Conservation (phyloP, 2,888 invertebrate genomes). For the Calliopum simillimum region DNA sequence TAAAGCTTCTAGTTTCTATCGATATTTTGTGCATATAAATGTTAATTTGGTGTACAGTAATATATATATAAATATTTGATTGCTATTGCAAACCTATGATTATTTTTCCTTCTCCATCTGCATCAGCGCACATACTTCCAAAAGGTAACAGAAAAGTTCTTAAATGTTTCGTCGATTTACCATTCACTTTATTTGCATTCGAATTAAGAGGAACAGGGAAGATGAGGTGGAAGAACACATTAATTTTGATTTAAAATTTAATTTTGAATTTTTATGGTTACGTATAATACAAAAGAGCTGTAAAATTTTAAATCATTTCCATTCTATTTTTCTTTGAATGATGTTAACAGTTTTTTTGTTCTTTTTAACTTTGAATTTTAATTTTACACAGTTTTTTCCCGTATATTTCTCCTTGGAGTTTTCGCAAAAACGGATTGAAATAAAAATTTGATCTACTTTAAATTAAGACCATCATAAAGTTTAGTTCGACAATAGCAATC, state of each 20-base stretch:
- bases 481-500: too few relatives aligned
- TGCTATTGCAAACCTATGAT: conserved; percentile 69
- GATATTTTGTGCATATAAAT: conserved; percentile 10
- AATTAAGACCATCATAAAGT: too few relatives aligned
- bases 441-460: too few relatives aligned
- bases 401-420: not conserved
- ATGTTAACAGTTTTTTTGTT: not conserved
- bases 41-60: conserved; percentile 15
- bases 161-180: conserved; percentile 54
- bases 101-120: conserved; percentile 68
- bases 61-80: conserved; percentile 19
- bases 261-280: conserved; percentile 33
- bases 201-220: conserved; percentile 3
- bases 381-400: too few relatives aligned
- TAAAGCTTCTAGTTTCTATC: not conserved
- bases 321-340: not conserved
- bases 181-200: conserved; percentile 50
- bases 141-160: conserved; percentile 50
- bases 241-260: conserved; percentile 36
- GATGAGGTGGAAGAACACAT: conserved; percentile 37
- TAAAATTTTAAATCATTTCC: not conserved
- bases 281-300: not conserved
- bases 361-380: not conserved
- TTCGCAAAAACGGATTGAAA: not conserved
- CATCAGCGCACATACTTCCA: conserved; percentile 53